Evolutionary conservation across 2,797 vertebrate species (phyloP), one percentile per base, ranked within the genome.

Genomic region (Ctenosaura bakeri): DNA sequence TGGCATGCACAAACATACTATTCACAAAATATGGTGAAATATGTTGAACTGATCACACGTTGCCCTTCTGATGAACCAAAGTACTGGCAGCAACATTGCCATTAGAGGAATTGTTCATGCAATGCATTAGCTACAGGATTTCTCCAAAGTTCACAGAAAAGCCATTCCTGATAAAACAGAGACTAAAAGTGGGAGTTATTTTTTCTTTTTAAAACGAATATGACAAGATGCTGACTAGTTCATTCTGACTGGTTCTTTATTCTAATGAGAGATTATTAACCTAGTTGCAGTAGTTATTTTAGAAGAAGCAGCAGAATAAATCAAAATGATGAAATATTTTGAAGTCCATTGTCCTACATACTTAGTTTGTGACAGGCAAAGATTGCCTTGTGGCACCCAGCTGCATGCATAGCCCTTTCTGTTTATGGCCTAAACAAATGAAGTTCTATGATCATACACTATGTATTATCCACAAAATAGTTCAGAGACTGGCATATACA

Each of bases 81-180:
- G 66, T 87, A 91, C 35, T 54, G 85, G 77, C 69, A 76, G 38
- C 32, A 91, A 92, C 10, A 77, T 29, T 90, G 77, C 42, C 62
- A 85, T 77, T 8, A 14, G 9, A 66, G 64, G 46, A 93, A 88
- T 78, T 89, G 32, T 9, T 93, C 52, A 64, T 46, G 52, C 42
- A 79, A 50, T 64, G 76, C 50, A 71, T 69, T 54, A 54, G 71
- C 62, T 81, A 66, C 12, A 66, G 24, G 62, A 26, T 52, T 38
- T 69, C 46, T 81, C 80, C 64, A 52, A 94, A 94, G 92, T 71
- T 79, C 73, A 89, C 90, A 95, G 83, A 64, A 88, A 93, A 54
- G n/a, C 91, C 91, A 73, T 46, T 89, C 24, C 35, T 82, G 92
- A 89, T 88, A 93, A 94, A 52, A 92, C 76, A 35, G 74, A 42